Percentiles rank a stretch among this genome's conserved stretches.
These are phyloP conservation scores for Nymphalis io DNA, from an alignment of 1,140 invertebrate species.

Conservation along the genomic window DNA sequence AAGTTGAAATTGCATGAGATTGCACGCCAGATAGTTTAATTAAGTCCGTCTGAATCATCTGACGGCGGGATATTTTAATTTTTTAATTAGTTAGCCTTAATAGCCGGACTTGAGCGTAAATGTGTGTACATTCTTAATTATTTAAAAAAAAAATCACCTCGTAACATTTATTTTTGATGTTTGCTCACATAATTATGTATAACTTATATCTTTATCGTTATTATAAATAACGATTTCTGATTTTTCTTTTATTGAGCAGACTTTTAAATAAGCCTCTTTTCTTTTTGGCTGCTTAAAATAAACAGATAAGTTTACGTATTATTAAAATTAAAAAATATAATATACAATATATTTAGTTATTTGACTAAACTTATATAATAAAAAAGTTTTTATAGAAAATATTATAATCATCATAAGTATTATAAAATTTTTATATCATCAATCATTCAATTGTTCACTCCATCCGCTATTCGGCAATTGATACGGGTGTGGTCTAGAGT, in stretches of 20 bases:
- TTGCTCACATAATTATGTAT: background rate
- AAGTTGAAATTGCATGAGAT: slow-evolving; percentile 39
- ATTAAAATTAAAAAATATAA: background rate
- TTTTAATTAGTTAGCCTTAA: slow-evolving; percentile 18
- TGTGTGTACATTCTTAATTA: background rate
- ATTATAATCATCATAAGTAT: slow-evolving; percentile 1
- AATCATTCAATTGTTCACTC: slow-evolving; percentile 9
- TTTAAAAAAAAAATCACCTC: background rate
- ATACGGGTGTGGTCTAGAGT: slow-evolving; percentile 12
- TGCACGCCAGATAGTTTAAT: slow-evolving; percentile 45
- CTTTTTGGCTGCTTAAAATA: too few relatives aligned
- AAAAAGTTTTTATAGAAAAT: background rate
- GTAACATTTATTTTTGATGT: background rate
- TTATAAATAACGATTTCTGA: too few relatives aligned
- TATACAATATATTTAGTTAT: background rate
- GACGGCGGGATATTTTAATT: slow-evolving; percentile 24
- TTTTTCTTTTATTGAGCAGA: too few relatives aligned
- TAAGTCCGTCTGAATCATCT: slow-evolving; percentile 39
- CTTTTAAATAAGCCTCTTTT: too few relatives aligned
- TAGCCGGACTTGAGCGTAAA: slow-evolving; percentile 8
- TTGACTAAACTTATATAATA: background rate
- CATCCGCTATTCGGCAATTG: background rate
- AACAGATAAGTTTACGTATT: background rate
- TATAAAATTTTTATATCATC: background rate
- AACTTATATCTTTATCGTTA: background rate